These are phyloP conservation scores for Lycodopsis pacificus DNA, from an alignment of 2,797 vertebrate genomes.

Conservation along the genomic window DNA sequence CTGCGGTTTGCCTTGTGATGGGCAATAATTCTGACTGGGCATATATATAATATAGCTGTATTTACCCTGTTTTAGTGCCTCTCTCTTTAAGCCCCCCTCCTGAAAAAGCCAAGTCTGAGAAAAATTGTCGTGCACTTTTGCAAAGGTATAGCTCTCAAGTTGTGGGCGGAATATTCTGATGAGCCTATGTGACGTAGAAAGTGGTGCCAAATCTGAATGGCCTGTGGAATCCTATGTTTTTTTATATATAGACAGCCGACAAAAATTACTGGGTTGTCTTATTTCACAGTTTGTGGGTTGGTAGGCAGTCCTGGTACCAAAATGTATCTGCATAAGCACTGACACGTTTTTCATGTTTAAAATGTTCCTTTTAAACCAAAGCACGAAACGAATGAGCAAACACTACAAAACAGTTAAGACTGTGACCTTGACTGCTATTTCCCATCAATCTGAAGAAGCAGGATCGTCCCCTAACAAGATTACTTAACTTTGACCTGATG, in stretches of 20 bases:
- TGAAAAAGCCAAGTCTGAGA: too few relatives aligned
- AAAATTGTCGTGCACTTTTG: too few relatives aligned
- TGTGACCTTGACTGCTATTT: slow-evolving; percentile 59
- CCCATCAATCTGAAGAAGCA: slow-evolving; percentile 31
- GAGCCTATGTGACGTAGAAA: neutral
- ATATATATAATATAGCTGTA: neutral
- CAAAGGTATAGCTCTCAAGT: too few relatives aligned
- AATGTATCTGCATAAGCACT: neutral
- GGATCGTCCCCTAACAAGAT: slow-evolving; percentile 57
- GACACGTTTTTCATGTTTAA: neutral
- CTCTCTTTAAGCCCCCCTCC: too few relatives aligned
- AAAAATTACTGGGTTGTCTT: too few relatives aligned
- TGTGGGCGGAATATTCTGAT: neutral
- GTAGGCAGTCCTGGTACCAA: neutral
- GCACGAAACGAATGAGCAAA: neutral
- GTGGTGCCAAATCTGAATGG: neutral
- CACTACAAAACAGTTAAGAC: neutral
- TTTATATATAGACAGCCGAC: too few relatives aligned
- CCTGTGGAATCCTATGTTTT: neutral
- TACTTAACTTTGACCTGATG: slow-evolving; percentile 52
- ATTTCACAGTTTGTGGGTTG: neutral
- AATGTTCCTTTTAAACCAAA: neutral
- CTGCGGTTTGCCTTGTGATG: neutral
- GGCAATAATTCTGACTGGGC: neutral
- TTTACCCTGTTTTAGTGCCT: too few relatives aligned